Percentiles rank a stretch among this genome's conserved stretches.
Evolutionary conservation across 2,888 invertebrate species (phyloP).

Genomic region (Drosophila diplacantha): DNA sequence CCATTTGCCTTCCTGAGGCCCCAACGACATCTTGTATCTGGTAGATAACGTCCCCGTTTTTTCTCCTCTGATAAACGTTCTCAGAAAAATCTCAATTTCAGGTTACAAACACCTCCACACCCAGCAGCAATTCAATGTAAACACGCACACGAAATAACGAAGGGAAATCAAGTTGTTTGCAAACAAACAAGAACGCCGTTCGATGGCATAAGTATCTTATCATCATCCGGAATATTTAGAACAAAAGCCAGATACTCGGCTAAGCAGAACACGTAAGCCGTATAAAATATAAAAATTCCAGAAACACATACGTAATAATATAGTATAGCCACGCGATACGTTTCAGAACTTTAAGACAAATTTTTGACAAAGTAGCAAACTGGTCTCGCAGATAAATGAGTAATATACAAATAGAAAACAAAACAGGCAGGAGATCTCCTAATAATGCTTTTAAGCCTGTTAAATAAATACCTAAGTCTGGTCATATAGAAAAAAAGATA

Average conservation of each 20-base stretch:
- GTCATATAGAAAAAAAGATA: background rate
- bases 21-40: background rate
- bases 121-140: slow-evolving; percentile 11
- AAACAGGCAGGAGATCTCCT: background rate
- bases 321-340: slow-evolving; percentile 5
- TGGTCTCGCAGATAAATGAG: slow-evolving; percentile 7
- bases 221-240: slow-evolving; percentile 20
- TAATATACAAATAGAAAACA: slow-evolving; percentile 1
- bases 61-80: slow-evolving; percentile 19
- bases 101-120: slow-evolving; percentile 18
- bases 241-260: slow-evolving; percentile 22
- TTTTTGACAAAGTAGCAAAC: slow-evolving; percentile 14
- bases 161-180: slow-evolving; percentile 25
- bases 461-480: no score
- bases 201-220: slow-evolving; percentile 28
- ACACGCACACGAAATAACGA: slow-evolving; percentile 7
- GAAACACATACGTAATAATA: slow-evolving; percentile 15
- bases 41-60: slow-evolving; percentile 1
- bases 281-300: slow-evolving; percentile 23
- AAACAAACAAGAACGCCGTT: slow-evolving; percentile 25
- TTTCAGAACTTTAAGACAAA: slow-evolving; percentile 1
- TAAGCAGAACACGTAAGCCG: slow-evolving; percentile 23
- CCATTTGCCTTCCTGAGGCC: no score
- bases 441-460: background rate
- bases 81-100: slow-evolving; percentile 15